phyloP scores from a whole-genome alignment of 2,113 vertebrate species.

The Corynorhinus townsendii region DNA sequence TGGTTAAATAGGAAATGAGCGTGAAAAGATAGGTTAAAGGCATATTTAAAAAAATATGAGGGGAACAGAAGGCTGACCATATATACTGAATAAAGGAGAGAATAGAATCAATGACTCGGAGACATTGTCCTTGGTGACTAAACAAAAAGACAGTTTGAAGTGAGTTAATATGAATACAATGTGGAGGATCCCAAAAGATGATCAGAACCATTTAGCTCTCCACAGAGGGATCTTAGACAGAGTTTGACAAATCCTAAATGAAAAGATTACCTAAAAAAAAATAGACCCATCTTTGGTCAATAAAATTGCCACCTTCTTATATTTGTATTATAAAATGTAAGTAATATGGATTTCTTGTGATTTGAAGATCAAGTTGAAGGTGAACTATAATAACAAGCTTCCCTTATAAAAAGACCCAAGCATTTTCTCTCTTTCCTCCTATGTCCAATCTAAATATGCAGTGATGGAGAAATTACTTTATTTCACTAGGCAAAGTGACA shows the following conservation, averaged over 20 bases:
- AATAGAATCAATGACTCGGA: neutral
- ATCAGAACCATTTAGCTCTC: neutral
- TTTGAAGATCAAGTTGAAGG: slow-evolving; percentile 36
- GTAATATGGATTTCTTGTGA: neutral
- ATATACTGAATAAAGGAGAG: neutral
- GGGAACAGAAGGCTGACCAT: neutral
- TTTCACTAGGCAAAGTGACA: slow-evolving; percentile 65
- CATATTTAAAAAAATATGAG: neutral
- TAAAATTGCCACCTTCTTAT: neutral
- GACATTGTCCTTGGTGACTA: neutral
- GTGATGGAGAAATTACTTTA: slow-evolving; percentile 47
- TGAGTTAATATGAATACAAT: neutral
- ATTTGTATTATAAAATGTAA: neutral
- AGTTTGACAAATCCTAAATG: neutral
- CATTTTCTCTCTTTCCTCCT: slow-evolving; percentile 23
- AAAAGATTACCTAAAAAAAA: neutral
- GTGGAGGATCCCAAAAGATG: neutral
- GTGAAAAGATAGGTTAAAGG: neutral
- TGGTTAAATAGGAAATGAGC: neutral
- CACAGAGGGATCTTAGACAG: neutral
- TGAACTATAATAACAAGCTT: neutral
- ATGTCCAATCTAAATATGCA: neutral
- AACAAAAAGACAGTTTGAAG: neutral
- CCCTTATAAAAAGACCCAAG: slow-evolving; percentile 17
- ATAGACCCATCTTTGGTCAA: neutral